Evolutionary conservation across 2,797 vertebrate genomes (phyloP).

Genomic region (Anguilla anguilla): DNA sequence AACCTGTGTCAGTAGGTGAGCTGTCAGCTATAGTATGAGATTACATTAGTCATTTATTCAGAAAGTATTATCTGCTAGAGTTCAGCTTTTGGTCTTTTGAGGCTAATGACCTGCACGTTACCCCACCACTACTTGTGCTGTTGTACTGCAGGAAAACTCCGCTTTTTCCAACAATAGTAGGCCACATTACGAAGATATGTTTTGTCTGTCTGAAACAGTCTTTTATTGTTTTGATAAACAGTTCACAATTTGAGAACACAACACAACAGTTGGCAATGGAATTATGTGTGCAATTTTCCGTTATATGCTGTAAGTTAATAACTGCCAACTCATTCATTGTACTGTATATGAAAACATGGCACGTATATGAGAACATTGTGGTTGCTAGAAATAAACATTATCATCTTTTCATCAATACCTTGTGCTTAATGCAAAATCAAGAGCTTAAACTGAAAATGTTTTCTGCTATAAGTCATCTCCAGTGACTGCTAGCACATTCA

Average conservation of each 20-base stretch:
- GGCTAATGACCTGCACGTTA: neutral
- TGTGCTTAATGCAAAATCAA: neutral
- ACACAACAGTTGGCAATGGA: neutral
- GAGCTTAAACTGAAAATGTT: neutral
- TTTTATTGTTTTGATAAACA: neutral
- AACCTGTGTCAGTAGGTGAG: neutral
- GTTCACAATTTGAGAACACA: neutral
- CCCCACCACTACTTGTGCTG: neutral
- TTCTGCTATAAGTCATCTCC: neutral
- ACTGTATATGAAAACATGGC: neutral
- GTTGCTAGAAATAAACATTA: neutral
- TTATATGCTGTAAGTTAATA: neutral
- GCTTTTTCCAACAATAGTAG: neutral
- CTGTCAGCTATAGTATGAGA: neutral
- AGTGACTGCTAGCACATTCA: neutral
- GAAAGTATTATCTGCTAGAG: neutral
- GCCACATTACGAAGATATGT: neutral
- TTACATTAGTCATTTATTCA: slow-evolving; percentile 4
- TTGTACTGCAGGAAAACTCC: neutral
- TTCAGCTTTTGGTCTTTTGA: neutral
- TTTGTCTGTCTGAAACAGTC: neutral
- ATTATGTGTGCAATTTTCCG: neutral
- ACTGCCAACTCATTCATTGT: neutral
- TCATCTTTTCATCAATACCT: neutral
- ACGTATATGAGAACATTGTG: neutral